A percentile compares a stretch with the other conserved stretches of the same genome.
These are phyloP conservation scores for Choloepus hoffmanni DNA, from an alignment of 2,113 vertebrate genomes.

Conservation along the genomic window DNA sequence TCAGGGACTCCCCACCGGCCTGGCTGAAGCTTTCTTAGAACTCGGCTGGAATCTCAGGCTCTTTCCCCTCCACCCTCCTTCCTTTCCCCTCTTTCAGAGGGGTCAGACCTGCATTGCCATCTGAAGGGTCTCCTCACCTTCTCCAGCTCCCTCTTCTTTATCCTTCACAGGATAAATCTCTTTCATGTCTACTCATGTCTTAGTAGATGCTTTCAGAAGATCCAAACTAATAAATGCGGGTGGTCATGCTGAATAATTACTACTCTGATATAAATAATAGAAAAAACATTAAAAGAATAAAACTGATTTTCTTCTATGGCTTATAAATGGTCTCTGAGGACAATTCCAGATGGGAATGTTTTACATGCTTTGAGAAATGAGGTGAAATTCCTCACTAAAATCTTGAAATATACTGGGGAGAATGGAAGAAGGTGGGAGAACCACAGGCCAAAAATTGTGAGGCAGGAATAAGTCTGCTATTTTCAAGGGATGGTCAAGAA, in stretches of 20 bases:
- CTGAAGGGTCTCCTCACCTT: not conserved
- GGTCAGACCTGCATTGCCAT: not conserved
- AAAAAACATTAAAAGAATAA: not conserved
- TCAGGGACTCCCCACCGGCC: not conserved
- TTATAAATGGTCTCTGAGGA: constrained; percentile 27
- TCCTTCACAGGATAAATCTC: not conserved
- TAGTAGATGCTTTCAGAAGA: constrained; percentile 12
- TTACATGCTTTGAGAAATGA: constrained; percentile 15
- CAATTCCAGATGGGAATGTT: not conserved
- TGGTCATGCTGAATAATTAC: not conserved
- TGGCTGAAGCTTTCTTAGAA: not conserved
- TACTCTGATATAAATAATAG: not conserved
- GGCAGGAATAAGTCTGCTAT: not conserved
- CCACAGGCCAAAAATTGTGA: not conserved
- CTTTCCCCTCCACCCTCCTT: not conserved
- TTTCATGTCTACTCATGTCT: not conserved
- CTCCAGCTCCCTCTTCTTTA: not conserved
- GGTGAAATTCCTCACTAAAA: not conserved
- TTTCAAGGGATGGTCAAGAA: not conserved
- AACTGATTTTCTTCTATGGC: constrained; percentile 30
- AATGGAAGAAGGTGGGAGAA: no score
- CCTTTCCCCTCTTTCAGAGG: not conserved
- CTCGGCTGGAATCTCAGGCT: not conserved
- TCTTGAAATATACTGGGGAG: not conserved
- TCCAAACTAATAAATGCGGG: not conserved